A percentile compares a stretch with the other conserved stretches of the same genome.
Evolutionary conservation across 2,113 vertebrate genomes (phyloP).

Genomic region (Papio anubis): DNA sequence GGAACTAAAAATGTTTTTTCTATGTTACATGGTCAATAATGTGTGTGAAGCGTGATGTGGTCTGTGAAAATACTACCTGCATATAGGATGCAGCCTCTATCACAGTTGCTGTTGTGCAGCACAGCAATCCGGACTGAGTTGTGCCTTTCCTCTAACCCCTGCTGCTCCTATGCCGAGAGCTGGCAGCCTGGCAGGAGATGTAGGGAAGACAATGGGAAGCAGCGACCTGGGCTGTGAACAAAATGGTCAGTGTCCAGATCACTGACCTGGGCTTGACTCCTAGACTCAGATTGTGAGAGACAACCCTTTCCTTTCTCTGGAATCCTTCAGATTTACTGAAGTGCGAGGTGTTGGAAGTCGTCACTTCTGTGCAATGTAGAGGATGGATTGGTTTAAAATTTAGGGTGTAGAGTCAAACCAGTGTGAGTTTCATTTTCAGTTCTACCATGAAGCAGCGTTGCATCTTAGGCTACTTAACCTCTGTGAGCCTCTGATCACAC

Average conservation of each 20-base stretch:
- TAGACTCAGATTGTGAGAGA: neutral
- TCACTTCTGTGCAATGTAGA: neutral
- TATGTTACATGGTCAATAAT: fast-evolving
- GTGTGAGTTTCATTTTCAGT: neutral
- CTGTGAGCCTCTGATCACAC: neutral
- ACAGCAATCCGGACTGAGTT: fast-evolving
- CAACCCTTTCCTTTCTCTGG: neutral
- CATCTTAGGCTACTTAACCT: neutral
- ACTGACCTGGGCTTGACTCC: neutral
- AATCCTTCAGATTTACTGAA: neutral
- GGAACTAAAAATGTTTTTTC: neutral
- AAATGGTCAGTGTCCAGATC: neutral
- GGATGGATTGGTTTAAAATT: neutral
- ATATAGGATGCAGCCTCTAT: fast-evolving
- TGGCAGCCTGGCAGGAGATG: neutral
- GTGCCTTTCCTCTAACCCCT: neutral
- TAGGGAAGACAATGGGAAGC: neutral
- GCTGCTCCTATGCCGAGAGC: neutral
- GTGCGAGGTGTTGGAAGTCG: fast-evolving
- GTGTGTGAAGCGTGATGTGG: neutral
- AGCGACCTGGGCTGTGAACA: neutral
- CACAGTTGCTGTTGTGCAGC: neutral
- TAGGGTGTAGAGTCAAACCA: neutral
- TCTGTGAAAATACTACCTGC: neutral
- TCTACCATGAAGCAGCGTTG: neutral